Conservation (phyloP, 2,113 vertebrate genomes). For the Pseudolaguvia tuberculata region DNA sequence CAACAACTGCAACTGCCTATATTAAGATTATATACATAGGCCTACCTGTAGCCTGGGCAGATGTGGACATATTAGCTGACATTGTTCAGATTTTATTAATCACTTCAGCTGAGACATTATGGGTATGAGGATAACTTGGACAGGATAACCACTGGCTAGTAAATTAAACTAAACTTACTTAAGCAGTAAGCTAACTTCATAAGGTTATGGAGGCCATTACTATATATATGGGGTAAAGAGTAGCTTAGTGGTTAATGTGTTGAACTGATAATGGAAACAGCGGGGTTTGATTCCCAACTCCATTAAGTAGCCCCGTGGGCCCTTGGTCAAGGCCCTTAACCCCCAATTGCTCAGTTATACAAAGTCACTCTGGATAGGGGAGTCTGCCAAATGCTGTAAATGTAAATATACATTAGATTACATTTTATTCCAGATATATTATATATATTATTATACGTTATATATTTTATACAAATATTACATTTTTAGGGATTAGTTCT, state of each 20-base stretch:
- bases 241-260: too few species aligned
- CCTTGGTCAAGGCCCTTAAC: too few species aligned
- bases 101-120: not conserved
- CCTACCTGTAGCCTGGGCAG: not conserved
- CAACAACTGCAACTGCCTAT: not conserved
- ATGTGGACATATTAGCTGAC: not conserved
- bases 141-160: not conserved
- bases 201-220: not conserved
- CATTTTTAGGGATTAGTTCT: not conserved
- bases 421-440: too few species aligned
- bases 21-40: not conserved
- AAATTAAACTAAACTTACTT: not conserved
- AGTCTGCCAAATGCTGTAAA: too few species aligned
- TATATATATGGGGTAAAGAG: too few species aligned
- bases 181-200: too few species aligned
- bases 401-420: not conserved
- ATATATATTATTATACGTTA: not conserved
- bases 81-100: not conserved
- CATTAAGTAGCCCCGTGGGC: too few species aligned
- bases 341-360: too few species aligned
- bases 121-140: not conserved
- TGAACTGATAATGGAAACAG: too few species aligned
- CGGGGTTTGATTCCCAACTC: too few species aligned
- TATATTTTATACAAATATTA: not conserved
- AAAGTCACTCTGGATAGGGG: too few species aligned